These are phyloP conservation scores for Eidolon helvum DNA, from an alignment of 2,113 vertebrate genomes.

Conservation along the genomic window DNA sequence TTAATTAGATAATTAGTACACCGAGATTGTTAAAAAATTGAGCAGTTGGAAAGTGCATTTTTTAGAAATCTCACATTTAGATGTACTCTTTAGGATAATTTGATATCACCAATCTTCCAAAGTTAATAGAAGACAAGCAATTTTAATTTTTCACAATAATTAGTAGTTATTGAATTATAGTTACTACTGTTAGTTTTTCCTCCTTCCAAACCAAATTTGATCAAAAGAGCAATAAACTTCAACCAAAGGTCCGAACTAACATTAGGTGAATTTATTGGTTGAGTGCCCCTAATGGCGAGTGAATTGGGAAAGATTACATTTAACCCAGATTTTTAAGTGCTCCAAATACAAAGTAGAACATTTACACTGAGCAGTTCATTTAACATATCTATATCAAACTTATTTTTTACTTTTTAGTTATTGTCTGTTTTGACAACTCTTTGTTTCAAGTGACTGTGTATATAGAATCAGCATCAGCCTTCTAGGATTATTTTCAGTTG, in stretches of 20 bases:
- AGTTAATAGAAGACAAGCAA: slow-evolving; percentile 32
- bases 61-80: slow-evolving; percentile 62
- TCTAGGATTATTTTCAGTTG: neutral
- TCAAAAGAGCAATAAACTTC: neutral
- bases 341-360: neutral
- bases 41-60: slow-evolving; percentile 60
- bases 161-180: slow-evolving; percentile 27
- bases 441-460: neutral
- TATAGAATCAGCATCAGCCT: neutral
- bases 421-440: neutral
- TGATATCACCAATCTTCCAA: slow-evolving; percentile 28
- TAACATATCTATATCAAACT: neutral
- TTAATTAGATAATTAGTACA: slow-evolving; percentile 83
- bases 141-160: slow-evolving; percentile 44
- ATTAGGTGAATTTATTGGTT: neutral
- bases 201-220: neutral
- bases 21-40: slow-evolving; percentile 57
- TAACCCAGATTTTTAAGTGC: neutral
- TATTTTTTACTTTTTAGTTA: neutral
- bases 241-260: neutral
- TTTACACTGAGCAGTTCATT: neutral
- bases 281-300: neutral
- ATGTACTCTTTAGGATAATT: slow-evolving; percentile 14
- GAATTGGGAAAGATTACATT: neutral
- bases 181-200: neutral